phyloP scores from a whole-genome alignment of 2,888 invertebrate genomes.

The Stegophylla sp. region DNA sequence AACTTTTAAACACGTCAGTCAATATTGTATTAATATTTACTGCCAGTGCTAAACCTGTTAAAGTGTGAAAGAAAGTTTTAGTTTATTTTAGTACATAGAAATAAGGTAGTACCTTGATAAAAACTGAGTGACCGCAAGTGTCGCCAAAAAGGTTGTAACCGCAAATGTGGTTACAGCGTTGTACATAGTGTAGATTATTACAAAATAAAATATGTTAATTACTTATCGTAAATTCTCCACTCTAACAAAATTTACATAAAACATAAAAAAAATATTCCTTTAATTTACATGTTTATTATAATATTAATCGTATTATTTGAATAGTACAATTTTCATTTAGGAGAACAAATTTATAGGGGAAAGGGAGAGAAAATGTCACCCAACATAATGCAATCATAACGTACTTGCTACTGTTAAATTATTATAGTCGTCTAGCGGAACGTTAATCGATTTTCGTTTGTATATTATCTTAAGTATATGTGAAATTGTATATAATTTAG shows the following conservation, averaged over 20 bases:
- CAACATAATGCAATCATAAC: slow-evolving; percentile 3
- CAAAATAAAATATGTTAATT: slow-evolving; percentile 2
- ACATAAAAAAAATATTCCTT: not conserved
- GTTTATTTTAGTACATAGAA: not conserved
- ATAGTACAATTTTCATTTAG: not conserved
- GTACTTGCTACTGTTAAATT: not conserved
- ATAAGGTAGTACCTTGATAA: not conserved
- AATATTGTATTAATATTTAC: not conserved
- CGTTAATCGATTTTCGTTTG: not conserved
- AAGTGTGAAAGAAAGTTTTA: not conserved
- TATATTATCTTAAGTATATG: not conserved
- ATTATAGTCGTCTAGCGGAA: not conserved
- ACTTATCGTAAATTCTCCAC: not conserved
- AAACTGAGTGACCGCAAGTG: not conserved
- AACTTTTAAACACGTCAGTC: not conserved
- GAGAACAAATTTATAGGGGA: too few species aligned
- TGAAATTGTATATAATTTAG: too few species aligned
- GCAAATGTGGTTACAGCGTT: not conserved
- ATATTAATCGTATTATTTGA: not conserved
- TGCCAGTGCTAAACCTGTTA: not conserved
- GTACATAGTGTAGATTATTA: not conserved
- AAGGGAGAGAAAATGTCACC: not conserved
- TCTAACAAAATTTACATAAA: not conserved
- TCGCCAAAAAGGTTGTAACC: not conserved
- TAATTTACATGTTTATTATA: not conserved